A percentile compares a stretch with the other conserved stretches of the same genome.
phyloP scores from a whole-genome alignment of 1,140 invertebrate species.

The Drosophila jambulina region DNA sequence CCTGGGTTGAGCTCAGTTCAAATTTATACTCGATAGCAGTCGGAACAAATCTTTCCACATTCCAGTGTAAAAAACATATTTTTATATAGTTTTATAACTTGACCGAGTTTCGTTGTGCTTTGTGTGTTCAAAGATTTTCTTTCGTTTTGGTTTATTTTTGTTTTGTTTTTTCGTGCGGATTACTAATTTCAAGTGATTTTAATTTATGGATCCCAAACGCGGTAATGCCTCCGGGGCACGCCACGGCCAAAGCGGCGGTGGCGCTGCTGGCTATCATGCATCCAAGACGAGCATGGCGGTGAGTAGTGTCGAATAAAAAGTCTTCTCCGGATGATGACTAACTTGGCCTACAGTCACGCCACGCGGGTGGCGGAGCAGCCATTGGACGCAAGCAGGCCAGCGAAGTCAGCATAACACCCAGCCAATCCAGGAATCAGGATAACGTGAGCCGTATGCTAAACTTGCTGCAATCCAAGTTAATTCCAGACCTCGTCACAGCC shows the following conservation, averaged over 20 bases:
- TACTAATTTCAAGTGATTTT: slow-evolving; percentile 49
- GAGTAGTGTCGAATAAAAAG: slow-evolving; percentile 46
- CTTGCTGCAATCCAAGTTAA: background rate
- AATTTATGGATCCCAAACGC: slow-evolving; percentile 69
- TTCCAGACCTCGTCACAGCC: slow-evolving; percentile 31
- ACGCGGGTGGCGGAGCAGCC: slow-evolving; percentile 6
- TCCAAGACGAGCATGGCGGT: slow-evolving; percentile 70
- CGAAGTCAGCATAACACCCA: slow-evolving; percentile 75
- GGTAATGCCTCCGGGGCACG: slow-evolving; percentile 54
- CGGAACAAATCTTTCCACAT: slow-evolving; percentile 39
- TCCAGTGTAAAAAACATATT: slow-evolving; percentile 34
- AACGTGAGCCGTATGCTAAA: slow-evolving; percentile 49
- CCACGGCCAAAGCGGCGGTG: slow-evolving; percentile 33
- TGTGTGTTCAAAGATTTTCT: slow-evolving; percentile 37
- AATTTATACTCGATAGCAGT: slow-evolving; percentile 51
- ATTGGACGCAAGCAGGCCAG: slow-evolving; percentile 60
- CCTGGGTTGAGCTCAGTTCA: slow-evolving; percentile 42
- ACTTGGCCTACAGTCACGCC: slow-evolving; percentile 60
- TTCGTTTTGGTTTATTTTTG: background rate
- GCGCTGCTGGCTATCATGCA: slow-evolving; percentile 23
- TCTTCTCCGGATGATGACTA: slow-evolving; percentile 16
- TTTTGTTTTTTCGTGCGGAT: slow-evolving; percentile 45
- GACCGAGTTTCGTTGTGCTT: slow-evolving; percentile 37
- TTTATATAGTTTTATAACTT: slow-evolving; percentile 48
- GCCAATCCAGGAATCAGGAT: slow-evolving; percentile 60